Percentiles rank a stretch among this genome's conserved stretches.
These are phyloP conservation scores for Mirounga angustirostris DNA, from an alignment of 2,113 vertebrate species.

Conservation along the genomic window DNA sequence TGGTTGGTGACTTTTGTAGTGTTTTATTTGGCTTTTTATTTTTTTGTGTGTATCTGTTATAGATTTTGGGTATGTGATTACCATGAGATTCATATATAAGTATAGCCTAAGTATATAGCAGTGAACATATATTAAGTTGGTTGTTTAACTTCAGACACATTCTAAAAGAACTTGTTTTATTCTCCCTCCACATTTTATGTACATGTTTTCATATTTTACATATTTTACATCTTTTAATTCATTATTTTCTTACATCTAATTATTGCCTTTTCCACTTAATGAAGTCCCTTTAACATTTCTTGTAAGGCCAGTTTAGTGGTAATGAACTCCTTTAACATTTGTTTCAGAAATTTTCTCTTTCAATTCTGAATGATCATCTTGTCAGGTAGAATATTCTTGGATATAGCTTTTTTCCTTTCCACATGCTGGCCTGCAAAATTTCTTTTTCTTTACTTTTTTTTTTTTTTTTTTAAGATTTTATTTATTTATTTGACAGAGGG, in stretches of 20 bases:
- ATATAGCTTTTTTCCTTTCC: too few relatives aligned
- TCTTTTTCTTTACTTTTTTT: too few relatives aligned
- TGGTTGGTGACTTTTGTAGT: too few relatives aligned
- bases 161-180: not conserved
- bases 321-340: not conserved
- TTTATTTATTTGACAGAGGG: too few relatives aligned
- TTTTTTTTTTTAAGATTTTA: too few relatives aligned
- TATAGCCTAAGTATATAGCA: not conserved
- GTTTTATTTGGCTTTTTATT: too few relatives aligned
- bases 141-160: not conserved
- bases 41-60: too few relatives aligned
- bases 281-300: not conserved
- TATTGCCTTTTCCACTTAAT: not conserved
- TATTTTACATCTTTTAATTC: not conserved
- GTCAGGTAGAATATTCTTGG: too few relatives aligned
- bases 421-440: too few relatives aligned
- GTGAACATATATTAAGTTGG: not conserved
- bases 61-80: too few relatives aligned
- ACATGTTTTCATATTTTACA: not conserved
- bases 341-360: too few relatives aligned
- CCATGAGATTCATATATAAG: not conserved
- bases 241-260: not conserved
- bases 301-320: not conserved
- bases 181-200: not conserved
- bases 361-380: too few relatives aligned